These are phyloP conservation scores for Apeira syringaria DNA, from an alignment of 2,888 invertebrate species.

Conservation along the genomic window DNA sequence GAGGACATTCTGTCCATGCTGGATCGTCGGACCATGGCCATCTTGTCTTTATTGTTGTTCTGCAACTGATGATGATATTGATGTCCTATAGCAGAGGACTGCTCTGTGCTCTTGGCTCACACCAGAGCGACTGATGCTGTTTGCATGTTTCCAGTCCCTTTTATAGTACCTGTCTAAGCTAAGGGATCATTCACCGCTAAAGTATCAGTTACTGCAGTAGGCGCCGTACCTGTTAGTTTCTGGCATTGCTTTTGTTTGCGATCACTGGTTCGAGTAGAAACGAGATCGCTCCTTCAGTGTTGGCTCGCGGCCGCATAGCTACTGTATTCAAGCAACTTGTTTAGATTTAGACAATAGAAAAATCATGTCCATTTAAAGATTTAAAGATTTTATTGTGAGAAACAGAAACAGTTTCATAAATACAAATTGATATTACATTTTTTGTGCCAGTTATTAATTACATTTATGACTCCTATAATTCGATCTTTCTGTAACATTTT, in stretches of 20 bases:
- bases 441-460: too few relatives aligned
- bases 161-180: slow-evolving; percentile 49
- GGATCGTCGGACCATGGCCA: slow-evolving; percentile 71
- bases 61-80: slow-evolving; percentile 28
- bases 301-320: slow-evolving; percentile 25
- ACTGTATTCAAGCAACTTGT: slow-evolving; percentile 17
- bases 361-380: neutral
- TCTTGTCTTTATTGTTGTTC: slow-evolving; percentile 43
- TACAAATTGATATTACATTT: too few relatives aligned
- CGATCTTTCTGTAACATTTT: too few relatives aligned
- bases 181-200: slow-evolving; percentile 63
- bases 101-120: slow-evolving; percentile 65
- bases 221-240: slow-evolving; percentile 59
- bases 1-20: slow-evolving; percentile 81
- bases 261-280: slow-evolving; percentile 61
- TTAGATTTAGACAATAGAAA: slow-evolving; percentile 12
- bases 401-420: too few relatives aligned
- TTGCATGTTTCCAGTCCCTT: slow-evolving; percentile 43
- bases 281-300: slow-evolving; percentile 38
- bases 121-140: slow-evolving; percentile 75
- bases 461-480: too few relatives aligned
- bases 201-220: slow-evolving; percentile 64
- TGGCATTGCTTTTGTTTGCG: slow-evolving; percentile 58
- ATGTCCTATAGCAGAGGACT: slow-evolving; percentile 50
- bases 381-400: too few relatives aligned